phyloP scores from a whole-genome alignment of 2,113 vertebrate genomes.

The Prionailurus bengalensis region DNA sequence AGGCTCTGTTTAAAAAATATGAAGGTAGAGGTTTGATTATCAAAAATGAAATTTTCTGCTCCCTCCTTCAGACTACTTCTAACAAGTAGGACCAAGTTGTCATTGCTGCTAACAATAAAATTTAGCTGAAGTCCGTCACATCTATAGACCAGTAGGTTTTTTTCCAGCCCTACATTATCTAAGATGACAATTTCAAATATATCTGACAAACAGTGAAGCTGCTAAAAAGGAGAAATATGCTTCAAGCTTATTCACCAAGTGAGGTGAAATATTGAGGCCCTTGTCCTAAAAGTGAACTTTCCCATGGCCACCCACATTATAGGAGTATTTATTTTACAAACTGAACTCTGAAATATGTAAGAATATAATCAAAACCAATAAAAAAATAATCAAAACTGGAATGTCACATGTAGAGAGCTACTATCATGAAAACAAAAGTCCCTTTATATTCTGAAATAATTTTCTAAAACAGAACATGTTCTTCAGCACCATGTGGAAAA shows the following conservation, averaged over 20 bases:
- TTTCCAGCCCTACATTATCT: slow-evolving; percentile 10
- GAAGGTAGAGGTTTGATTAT: slow-evolving; percentile 54
- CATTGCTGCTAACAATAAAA: background rate
- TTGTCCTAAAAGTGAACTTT: slow-evolving; percentile 29
- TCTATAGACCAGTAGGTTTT: background rate
- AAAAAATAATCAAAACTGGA: slow-evolving; percentile 36
- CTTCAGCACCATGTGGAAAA: slow-evolving; percentile 38
- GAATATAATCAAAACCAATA: background rate
- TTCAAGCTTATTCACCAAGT: slow-evolving; percentile 14
- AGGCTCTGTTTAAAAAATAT: slow-evolving; percentile 73
- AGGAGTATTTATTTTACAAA: slow-evolving; percentile 58
- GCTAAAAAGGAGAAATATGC: slow-evolving; percentile 12
- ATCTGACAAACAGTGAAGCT: slow-evolving; percentile 1
- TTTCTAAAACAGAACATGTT: slow-evolving; percentile 33
- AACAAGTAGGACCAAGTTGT: background rate
- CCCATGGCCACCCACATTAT: background rate
- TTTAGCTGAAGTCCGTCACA: background rate
- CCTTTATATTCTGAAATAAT: slow-evolving; percentile 41
- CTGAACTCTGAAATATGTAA: slow-evolving; percentile 24
- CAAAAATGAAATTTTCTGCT: slow-evolving; percentile 56
- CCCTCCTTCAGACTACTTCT: background rate
- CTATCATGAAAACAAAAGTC: background rate
- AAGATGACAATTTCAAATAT: slow-evolving; percentile 58
- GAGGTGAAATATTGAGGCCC: slow-evolving; percentile 29
- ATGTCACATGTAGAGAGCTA: slow-evolving; percentile 30